These are phyloP conservation scores for Strigamia crassipes DNA, from an alignment of 2,888 invertebrate species.

Conservation along the genomic window DNA sequence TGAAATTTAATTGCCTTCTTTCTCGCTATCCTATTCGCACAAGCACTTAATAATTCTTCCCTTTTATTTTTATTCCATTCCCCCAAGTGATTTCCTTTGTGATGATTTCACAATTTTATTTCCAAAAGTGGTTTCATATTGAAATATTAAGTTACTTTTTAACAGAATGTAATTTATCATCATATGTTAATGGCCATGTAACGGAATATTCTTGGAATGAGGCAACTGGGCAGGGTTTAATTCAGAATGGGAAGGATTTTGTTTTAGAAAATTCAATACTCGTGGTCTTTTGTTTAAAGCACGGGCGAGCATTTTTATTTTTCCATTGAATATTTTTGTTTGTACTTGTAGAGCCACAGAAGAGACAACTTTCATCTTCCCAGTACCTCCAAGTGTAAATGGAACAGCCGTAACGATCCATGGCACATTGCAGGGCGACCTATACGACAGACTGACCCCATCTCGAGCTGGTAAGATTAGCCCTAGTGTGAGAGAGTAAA, in stretches of 20 bases:
- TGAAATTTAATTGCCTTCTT: conserved; percentile 36
- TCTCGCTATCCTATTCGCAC: background rate
- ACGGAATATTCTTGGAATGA: background rate
- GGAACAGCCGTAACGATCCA: conserved; percentile 45
- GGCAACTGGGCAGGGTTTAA: background rate
- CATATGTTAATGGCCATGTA: background rate
- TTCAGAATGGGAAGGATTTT: background rate
- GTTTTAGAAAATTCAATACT: background rate
- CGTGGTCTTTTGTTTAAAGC: background rate
- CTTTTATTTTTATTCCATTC: background rate
- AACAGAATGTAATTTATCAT: conserved; percentile 33
- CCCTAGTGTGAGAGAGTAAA: background rate
- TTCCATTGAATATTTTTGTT: conserved; percentile 6
- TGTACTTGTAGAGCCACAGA: conserved; percentile 38
- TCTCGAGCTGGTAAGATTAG: conserved; percentile 46
- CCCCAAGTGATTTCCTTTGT: conserved; percentile 33
- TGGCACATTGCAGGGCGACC: conserved; percentile 46
- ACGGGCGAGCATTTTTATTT: background rate
- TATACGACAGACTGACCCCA: conserved; percentile 46
- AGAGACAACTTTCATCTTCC: conserved; percentile 48
- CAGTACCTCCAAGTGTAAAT: conserved; percentile 47
- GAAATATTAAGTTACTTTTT: conserved; percentile 36
- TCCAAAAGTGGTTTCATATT: conserved; percentile 19
- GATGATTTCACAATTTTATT: conserved; percentile 38
- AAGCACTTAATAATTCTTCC: conserved; percentile 23